Evolutionary conservation across 2,888 invertebrate genomes (phyloP).

Genomic region (Pocota personata): DNA sequence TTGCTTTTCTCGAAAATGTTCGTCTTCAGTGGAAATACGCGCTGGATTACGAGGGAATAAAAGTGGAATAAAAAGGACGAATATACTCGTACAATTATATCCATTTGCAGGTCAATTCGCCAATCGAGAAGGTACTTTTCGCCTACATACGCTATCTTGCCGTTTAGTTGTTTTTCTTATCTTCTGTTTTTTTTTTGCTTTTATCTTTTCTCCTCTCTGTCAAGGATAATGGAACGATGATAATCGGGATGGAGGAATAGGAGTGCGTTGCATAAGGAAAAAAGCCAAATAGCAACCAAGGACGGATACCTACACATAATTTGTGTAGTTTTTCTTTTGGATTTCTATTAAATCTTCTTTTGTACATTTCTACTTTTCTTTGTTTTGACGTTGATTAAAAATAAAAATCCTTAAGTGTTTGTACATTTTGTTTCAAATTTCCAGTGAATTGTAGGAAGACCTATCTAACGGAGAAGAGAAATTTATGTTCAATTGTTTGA

Average conservation of each 20-base stretch:
- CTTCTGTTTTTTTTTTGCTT: background rate
- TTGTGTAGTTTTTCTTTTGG: constrained; percentile 15
- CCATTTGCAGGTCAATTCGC: constrained; percentile 62
- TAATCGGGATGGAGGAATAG: constrained; percentile 9
- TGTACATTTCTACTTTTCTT: background rate
- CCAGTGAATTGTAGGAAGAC: background rate
- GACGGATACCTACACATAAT: constrained; percentile 41
- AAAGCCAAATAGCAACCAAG: constrained; percentile 60
- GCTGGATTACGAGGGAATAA: constrained; percentile 1
- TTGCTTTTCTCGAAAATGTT: background rate
- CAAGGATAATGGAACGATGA: constrained; percentile 28
- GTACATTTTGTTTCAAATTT: background rate
- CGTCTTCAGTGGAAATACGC: background rate
- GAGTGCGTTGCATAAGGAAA: too few species aligned
- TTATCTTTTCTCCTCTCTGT: background rate
- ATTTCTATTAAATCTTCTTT: background rate
- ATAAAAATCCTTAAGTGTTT: background rate
- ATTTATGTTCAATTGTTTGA: constrained; percentile 8
- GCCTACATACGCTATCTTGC: background rate
- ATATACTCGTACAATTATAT: constrained; percentile 52
- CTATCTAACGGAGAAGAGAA: background rate
- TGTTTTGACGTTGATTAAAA: constrained; percentile 36
- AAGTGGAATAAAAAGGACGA: background rate
- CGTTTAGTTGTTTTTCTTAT: background rate
- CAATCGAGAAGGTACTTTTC: constrained; percentile 47